A percentile compares a stretch with the other conserved stretches of the same genome.
phyloP scores from a whole-genome alignment of 2,888 invertebrate genomes.

The Megaustenia siamemsis region DNA sequence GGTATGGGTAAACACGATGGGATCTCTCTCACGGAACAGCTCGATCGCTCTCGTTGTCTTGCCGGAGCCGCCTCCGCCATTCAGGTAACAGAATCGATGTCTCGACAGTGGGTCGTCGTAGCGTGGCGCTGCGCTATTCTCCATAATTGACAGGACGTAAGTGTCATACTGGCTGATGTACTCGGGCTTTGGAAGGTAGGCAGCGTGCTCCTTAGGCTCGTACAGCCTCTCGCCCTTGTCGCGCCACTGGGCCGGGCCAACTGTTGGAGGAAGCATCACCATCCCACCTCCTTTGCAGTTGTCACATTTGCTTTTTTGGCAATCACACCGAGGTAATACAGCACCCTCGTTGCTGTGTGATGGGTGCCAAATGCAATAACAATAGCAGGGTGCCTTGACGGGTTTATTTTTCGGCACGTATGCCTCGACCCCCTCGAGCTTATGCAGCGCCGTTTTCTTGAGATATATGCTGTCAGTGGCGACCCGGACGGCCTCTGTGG shows the following conservation, averaged over 20 bases:
- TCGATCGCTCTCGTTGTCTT: slow-evolving; percentile 24
- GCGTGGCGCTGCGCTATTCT: neutral
- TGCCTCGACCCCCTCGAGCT: too few relatives aligned
- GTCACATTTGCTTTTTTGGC: neutral
- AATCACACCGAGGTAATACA: neutral
- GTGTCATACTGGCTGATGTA: too few relatives aligned
- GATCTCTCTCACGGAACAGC: neutral
- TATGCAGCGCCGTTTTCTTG: too few relatives aligned
- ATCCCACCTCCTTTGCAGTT: neutral
- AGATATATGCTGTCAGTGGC: slow-evolving; percentile 19
- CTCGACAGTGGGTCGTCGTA: neutral
- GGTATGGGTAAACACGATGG: slow-evolving; percentile 4
- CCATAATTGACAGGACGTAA: neutral
- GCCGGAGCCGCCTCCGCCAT: neutral
- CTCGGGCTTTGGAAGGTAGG: neutral
- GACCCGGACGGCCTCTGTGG: neutral
- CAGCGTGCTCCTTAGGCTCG: neutral
- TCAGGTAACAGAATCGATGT: slow-evolving; percentile 1
- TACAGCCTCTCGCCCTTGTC: slow-evolving; percentile 9
- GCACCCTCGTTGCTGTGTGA: neutral
- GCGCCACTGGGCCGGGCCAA: neutral
- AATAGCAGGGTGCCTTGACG: too few relatives aligned
- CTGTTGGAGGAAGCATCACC: neutral
- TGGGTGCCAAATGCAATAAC: neutral
- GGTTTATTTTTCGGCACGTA: too few relatives aligned